Evolutionary conservation across 2,797 vertebrate species (phyloP), one percentile per base, ranked within the genome.

Genomic region (Garrulus glandarius): DNA sequence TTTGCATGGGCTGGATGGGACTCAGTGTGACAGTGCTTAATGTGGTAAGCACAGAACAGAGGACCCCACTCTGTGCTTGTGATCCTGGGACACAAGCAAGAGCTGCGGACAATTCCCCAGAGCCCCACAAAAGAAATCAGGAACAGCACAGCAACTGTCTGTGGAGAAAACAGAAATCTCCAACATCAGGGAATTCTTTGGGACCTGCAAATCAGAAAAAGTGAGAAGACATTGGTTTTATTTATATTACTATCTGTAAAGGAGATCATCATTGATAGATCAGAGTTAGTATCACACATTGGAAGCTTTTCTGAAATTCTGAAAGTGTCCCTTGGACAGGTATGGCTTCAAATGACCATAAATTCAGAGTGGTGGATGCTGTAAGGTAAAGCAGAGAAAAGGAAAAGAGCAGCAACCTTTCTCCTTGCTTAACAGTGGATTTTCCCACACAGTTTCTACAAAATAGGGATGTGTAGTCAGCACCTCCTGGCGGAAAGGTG

Each of bases 281-380:
- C 26, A 81, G 44, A 74, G 16, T 52, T 6, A 11, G 27, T 41
- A 53, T 68, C 23, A 70, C 14, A 47, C 24, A 59, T 1, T 41
- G 65, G 18, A 81, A 81, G 39, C 15, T 74, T 88, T 78, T 61
- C 32, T 87, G 57, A 44, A 89, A 74, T 78, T 61, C 32, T 89
- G 53, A 41, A 89, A 74, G 34, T 46, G 43, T 46, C 15, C 26
- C 12, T 77, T 41, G 44, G 17, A 59, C 15, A 79, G 8, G 11
- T 41, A 18, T 50, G 43, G 8, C 53, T 39, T 84, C 27, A 41
- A 78, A 76, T 50, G 39, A 21, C 13, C 8, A 24, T 65, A 32
- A 53, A 27, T 88, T 72, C 27, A 49, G 44, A 47, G 34, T 30
- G 18, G 22, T 27, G 59, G 57, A 39, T 49, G 20, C 36, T 60